Evolutionary conservation across 2,888 invertebrate genomes (phyloP).

Genomic region (Nymphalis urticae): DNA sequence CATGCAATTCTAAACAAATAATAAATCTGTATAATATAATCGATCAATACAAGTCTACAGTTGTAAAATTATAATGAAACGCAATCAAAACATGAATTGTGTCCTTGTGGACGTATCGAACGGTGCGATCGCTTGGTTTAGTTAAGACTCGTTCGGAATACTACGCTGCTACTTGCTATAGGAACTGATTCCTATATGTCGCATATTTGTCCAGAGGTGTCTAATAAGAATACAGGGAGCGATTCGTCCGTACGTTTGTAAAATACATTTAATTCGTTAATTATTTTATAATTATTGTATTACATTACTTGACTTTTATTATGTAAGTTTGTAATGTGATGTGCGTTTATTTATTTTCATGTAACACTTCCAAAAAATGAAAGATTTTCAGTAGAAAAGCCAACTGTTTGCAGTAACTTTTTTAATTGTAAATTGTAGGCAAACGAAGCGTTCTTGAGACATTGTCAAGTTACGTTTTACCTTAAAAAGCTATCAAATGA

Average conservation of each 20-base stretch:
- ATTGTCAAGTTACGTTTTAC: neutral
- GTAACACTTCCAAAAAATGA: no score
- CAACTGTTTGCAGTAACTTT: no score
- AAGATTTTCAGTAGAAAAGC: no score
- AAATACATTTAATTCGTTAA: neutral
- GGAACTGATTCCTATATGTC: neutral
- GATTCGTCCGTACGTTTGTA: neutral
- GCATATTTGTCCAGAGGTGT: conserved; percentile 11
- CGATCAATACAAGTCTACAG: conserved; percentile 37
- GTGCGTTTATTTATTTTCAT: no score
- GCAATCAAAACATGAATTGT: conserved; percentile 46
- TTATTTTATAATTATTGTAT: no score
- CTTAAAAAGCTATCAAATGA: neutral
- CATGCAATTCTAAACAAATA: conserved; percentile 18
- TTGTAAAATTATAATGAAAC: conserved; percentile 45
- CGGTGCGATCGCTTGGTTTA: conserved; percentile 28
- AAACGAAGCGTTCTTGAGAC: neutral
- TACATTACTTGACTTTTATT: no score
- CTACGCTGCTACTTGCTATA: conserved; percentile 18
- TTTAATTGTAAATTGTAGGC: no score
- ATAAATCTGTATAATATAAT: conserved; percentile 32
- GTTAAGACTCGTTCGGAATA: conserved; percentile 28
- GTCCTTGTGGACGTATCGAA: conserved; percentile 42
- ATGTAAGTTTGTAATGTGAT: no score
- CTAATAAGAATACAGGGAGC: conserved; percentile 20